phyloP scores from a whole-genome alignment of 2,888 invertebrate species.

The Laothoe populi region DNA sequence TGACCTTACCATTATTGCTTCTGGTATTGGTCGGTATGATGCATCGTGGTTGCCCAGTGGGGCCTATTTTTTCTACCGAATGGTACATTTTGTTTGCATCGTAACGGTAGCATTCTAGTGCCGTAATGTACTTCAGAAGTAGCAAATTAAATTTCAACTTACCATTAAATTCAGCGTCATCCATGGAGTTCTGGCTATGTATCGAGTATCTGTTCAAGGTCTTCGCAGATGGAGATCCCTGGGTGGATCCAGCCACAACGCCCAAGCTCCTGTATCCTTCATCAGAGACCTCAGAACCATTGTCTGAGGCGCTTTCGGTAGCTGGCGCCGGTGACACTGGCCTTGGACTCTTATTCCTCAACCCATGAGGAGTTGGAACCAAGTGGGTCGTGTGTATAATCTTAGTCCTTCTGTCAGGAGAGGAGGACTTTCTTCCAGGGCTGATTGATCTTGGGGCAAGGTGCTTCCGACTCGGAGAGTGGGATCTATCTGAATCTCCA shows the following conservation, averaged over 20 bases:
- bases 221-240: constrained; percentile 77
- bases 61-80: too few species aligned
- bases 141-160: constrained; percentile 47
- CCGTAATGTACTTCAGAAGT: neutral
- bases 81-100: neutral
- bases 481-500: constrained; percentile 62
- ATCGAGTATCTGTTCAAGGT: constrained; percentile 87
- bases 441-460: constrained; percentile 63
- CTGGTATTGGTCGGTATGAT: too few species aligned
- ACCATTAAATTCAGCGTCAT: constrained; percentile 90
- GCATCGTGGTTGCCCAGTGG: too few species aligned
- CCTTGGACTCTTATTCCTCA: constrained; percentile 73
- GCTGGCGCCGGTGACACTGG: constrained; percentile 84
- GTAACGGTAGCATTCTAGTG: neutral
- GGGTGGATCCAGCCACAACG: constrained; percentile 83
- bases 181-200: constrained; percentile 89
- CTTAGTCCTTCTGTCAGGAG: constrained; percentile 73
- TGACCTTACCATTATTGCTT: too few species aligned
- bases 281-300: constrained; percentile 93
- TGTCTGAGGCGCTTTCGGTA: constrained; percentile 88
- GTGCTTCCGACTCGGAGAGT: constrained; percentile 66
- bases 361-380: constrained; percentile 77
- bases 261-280: constrained; percentile 93
- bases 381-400: constrained; percentile 72
- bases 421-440: constrained; percentile 72